Evolutionary conservation across 2,113 vertebrate genomes (phyloP).

Genomic region (Onychostoma macrolepis): DNA sequence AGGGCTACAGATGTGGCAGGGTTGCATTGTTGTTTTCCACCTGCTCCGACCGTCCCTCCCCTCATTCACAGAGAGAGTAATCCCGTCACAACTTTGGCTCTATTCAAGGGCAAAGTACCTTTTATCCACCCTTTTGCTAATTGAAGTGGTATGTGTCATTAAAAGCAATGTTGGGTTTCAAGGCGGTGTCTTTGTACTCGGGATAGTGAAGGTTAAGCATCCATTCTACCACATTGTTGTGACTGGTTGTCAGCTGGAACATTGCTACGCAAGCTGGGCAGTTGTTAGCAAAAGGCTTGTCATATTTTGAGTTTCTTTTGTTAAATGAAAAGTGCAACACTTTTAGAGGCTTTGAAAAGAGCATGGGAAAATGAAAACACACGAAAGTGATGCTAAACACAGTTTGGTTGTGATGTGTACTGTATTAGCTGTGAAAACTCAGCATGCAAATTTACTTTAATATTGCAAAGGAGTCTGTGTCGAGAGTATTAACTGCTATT

Average conservation of each 20-base stretch:
- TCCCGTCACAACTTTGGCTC: conserved; percentile 47
- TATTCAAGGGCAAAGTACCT: conserved; percentile 45
- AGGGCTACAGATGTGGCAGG: conserved; percentile 57
- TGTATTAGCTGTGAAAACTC: neutral
- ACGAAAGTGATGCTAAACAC: neutral
- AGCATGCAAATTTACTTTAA: neutral
- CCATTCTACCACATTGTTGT: conserved; percentile 28
- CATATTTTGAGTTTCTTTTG: conserved; percentile 7
- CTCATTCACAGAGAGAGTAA: conserved; percentile 45
- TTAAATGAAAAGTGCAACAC: neutral
- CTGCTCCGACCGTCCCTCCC: conserved; percentile 57
- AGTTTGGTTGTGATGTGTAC: neutral
- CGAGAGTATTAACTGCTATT: neutral
- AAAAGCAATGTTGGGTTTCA: conserved; percentile 40
- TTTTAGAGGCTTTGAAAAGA: neutral
- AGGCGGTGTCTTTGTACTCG: conserved; percentile 29
- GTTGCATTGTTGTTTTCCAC: conserved; percentile 63
- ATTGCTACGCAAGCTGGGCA: neutral
- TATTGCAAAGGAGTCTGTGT: neutral
- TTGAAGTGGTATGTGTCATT: conserved; percentile 49
- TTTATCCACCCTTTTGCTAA: conserved; percentile 58
- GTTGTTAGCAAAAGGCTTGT: conserved; percentile 28
- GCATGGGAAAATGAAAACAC: conserved; percentile 14
- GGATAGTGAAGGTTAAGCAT: conserved; percentile 38
- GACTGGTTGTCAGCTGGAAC: conserved; percentile 1